Evolutionary conservation across 2,113 vertebrate genomes (phyloP).

Genomic region (Amphiprion ocellaris): DNA sequence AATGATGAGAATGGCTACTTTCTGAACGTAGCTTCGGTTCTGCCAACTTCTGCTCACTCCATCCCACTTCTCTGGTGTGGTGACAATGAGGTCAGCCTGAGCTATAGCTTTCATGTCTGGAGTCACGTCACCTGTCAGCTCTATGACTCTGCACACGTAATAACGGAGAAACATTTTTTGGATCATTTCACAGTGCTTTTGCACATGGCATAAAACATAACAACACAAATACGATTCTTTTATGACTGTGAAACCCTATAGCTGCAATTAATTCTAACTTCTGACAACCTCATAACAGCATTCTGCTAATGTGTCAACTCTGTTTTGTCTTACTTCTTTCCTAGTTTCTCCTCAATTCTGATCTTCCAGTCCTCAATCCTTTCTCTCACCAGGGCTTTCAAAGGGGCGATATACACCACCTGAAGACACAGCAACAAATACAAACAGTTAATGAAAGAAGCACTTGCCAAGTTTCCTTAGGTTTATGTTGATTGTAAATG

Average conservation of each 20-base stretch:
- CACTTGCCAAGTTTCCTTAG: neutral
- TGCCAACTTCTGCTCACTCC: slow-evolving; percentile 99
- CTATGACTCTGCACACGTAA: slow-evolving; percentile 89
- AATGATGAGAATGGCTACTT: slow-evolving; percentile 97
- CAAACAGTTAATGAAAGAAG: neutral
- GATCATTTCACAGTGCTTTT: no score
- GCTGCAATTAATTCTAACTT: no score
- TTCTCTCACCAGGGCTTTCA: slow-evolving; percentile 97
- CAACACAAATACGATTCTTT: no score
- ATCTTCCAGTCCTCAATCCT: slow-evolving; percentile 99
- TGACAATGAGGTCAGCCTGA: slow-evolving; percentile 97
- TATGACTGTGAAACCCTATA: no score
- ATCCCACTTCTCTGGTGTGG: slow-evolving; percentile 99
- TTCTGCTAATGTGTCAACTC: neutral
- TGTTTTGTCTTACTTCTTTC: slow-evolving; percentile 90
- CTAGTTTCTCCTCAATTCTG: slow-evolving; percentile 95
- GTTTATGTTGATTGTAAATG: no score
- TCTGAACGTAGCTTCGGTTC: slow-evolving; percentile 96
- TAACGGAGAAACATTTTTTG: neutral
- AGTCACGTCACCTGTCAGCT: slow-evolving; percentile 96
- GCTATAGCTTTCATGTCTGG: slow-evolving; percentile 96
- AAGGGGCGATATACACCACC: slow-evolving; percentile 97
- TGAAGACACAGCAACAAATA: slow-evolving; percentile 59
- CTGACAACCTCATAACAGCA: no score
- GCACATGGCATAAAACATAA: no score